Percentiles rank a stretch among this genome's conserved stretches.
Conservation (phyloP, 1,140 invertebrate species). For the Neocloeon triangulifer region DNA sequence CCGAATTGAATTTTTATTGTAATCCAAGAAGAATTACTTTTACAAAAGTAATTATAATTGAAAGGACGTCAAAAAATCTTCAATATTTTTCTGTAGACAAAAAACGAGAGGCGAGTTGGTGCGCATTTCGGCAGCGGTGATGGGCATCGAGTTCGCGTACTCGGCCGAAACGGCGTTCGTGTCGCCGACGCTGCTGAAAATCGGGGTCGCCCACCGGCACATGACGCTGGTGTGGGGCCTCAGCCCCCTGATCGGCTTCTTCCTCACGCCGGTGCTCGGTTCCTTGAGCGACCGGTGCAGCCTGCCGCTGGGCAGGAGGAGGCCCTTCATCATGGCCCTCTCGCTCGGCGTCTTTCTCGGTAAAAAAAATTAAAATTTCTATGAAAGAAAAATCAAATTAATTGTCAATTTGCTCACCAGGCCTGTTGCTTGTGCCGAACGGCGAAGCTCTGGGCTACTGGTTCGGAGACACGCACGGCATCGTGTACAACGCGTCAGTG, state of each 20-base stretch:
- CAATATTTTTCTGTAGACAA: conserved; percentile 23
- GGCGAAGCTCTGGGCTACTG: conserved; percentile 60
- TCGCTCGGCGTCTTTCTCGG: conserved; percentile 75
- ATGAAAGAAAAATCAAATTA: conserved; percentile 3
- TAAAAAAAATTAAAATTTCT: conserved; percentile 19
- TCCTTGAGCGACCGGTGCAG: conserved; percentile 77
- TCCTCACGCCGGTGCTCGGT: conserved; percentile 76
- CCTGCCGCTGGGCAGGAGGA: conserved; percentile 51
- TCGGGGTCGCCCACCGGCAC: conserved; percentile 69
- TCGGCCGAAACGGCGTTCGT: conserved; percentile 94
- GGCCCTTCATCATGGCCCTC: conserved; percentile 77
- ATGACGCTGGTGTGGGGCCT: conserved; percentile 93
- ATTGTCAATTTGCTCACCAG: conserved; percentile 21
- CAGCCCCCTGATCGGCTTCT: conserved; percentile 77
- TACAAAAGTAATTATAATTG: too few relatives aligned
- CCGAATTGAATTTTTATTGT: too few relatives aligned
- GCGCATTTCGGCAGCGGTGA: conserved; percentile 75
- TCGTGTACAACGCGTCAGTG: too few relatives aligned
- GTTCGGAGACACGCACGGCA: conserved; percentile 50
- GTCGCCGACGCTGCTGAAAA: conserved; percentile 78
- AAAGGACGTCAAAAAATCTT: too few relatives aligned
- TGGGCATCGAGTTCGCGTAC: conserved; percentile 95
- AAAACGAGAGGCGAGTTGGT: conserved; percentile 68
- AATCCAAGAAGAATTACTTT: too few relatives aligned
- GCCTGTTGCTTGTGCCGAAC: conserved; percentile 72